Evolutionary conservation across 1,140 invertebrate genomes (phyloP).

Genomic region (Cheumatopsyche charites): DNA sequence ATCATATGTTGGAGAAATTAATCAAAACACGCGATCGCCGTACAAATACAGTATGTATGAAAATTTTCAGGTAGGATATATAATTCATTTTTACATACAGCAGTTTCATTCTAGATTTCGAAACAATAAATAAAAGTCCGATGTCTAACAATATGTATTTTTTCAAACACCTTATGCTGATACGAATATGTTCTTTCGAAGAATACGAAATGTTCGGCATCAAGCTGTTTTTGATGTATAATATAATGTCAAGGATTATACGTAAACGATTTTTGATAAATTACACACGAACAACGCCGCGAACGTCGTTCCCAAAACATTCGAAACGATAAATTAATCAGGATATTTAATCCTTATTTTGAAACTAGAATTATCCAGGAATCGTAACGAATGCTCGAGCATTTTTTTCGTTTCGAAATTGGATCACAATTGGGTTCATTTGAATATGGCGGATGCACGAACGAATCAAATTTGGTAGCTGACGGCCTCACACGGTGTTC

Average conservation of each 20-base stretch:
- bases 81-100: no score
- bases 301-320: no score
- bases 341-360: no score
- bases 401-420: not conserved
- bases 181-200: conserved; percentile 8
- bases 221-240: conserved; percentile 49
- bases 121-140: no score
- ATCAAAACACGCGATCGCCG: conserved; percentile 28
- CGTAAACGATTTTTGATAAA: conserved; percentile 46
- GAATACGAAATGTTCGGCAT: conserved; percentile 29
- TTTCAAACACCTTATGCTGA: conserved; percentile 23
- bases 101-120: no score
- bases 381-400: no score
- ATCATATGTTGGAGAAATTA: conserved; percentile 32
- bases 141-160: not conserved
- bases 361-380: no score
- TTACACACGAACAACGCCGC: conserved; percentile 12
- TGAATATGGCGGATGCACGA: conserved; percentile 28
- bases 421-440: conserved; percentile 9
- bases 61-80: no score
- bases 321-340: no score
- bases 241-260: conserved; percentile 44
- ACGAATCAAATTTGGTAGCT: conserved; percentile 29
- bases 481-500: conserved; percentile 22
- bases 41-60: no score